A percentile compares a stretch with the other conserved stretches of the same genome.
phyloP scores from a whole-genome alignment of 2,888 invertebrate species.

The Nemotelus nigrinus region DNA sequence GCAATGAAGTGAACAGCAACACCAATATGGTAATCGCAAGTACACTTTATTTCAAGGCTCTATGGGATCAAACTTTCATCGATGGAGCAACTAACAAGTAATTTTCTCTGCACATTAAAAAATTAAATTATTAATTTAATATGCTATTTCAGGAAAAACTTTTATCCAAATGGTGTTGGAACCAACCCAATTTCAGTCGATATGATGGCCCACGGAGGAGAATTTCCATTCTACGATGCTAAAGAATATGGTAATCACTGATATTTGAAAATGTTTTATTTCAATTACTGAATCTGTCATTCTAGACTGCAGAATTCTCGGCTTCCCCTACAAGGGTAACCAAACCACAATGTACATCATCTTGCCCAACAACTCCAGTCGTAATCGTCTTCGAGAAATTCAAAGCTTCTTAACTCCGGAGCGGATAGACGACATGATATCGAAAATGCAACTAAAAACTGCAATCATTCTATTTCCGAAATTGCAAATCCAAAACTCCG shows the following conservation, averaged over 20 bases:
- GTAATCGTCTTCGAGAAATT: slow-evolving; percentile 64
- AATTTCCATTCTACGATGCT: slow-evolving; percentile 68
- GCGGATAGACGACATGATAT: slow-evolving; percentile 63
- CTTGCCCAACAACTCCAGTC: slow-evolving; percentile 68
- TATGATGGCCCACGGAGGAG: slow-evolving; percentile 73
- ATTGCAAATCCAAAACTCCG: slow-evolving; percentile 73
- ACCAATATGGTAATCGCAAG: slow-evolving; percentile 72
- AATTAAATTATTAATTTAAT: neutral
- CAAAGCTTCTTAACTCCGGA: slow-evolving; percentile 65
- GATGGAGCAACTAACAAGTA: slow-evolving; percentile 66
- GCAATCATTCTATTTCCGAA: slow-evolving; percentile 74
- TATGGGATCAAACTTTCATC: slow-evolving; percentile 74
- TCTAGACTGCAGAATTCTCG: slow-evolving; percentile 69
- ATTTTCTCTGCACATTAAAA: slow-evolving; percentile 19
- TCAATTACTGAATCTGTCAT: slow-evolving; percentile 37
- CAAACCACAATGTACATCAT: slow-evolving; percentile 73
- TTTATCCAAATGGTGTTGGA: slow-evolving; percentile 67
- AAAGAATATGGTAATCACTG: slow-evolving; percentile 52
- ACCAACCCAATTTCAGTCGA: slow-evolving; percentile 59
- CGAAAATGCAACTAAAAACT: slow-evolving; percentile 60
- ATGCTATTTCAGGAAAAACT: slow-evolving; percentile 67
- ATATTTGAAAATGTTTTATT: neutral
- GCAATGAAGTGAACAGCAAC: slow-evolving; percentile 63
- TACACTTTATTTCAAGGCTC: slow-evolving; percentile 71
- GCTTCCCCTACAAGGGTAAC: slow-evolving; percentile 74